Evolutionary conservation across 2,113 vertebrate species (phyloP).

Genomic region (Azemiops feae): DNA sequence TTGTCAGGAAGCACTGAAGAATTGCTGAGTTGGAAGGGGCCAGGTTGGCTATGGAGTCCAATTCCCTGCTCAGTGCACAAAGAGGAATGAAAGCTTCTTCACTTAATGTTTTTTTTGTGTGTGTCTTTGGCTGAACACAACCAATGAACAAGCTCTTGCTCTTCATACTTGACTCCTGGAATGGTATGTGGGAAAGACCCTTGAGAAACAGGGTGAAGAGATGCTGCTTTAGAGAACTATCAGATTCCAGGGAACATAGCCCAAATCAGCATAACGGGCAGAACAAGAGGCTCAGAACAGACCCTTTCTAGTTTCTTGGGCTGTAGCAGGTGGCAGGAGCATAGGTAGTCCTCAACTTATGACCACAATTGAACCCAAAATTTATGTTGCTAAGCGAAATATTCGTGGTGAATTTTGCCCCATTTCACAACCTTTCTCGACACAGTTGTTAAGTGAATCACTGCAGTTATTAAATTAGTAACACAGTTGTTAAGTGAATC

Average conservation of each 20-base stretch:
- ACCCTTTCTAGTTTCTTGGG: background rate
- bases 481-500: background rate
- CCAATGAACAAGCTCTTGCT: background rate
- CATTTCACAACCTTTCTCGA: background rate
- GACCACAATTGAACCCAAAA: background rate
- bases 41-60: background rate
- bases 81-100: background rate
- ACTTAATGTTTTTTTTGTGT: background rate
- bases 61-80: background rate
- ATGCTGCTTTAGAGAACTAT: background rate
- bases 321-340: background rate
- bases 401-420: background rate
- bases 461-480: background rate
- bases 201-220: background rate
- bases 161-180: background rate
- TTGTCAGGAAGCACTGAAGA: background rate
- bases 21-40: background rate
- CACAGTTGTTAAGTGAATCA: no score
- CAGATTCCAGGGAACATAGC: background rate
- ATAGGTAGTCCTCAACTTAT: background rate
- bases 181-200: background rate
- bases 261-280: background rate
- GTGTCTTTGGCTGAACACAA: background rate
- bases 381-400: background rate
- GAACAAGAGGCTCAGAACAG: background rate